Evolutionary conservation across 2,888 invertebrate species (phyloP), one percentile per base, ranked within the genome.

Genomic region (Litoditis marina): DNA sequence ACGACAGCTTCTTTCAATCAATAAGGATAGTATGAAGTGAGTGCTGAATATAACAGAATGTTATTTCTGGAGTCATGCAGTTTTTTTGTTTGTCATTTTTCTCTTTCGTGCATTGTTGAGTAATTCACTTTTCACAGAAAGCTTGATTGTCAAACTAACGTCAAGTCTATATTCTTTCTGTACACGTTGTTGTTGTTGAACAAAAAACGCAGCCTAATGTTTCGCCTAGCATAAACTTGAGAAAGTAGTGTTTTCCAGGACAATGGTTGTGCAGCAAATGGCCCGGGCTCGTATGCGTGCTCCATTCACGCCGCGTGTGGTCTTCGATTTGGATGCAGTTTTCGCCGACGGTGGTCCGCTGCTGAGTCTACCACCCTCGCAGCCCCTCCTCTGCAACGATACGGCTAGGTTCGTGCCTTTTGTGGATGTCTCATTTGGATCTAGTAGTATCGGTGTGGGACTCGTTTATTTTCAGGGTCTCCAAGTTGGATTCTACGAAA

Each of bases 261-360:
- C 76, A 19, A 89, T 88, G 82, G 82, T 89, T 22, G 77, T 90
- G 34, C 87, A 88, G 4, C 89, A 89, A 79, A 88, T 90, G 57
- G 89, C 89, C 73, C 86, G 89, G 66, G 88, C 88, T 54, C 87
- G 89, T 57, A 87, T 88, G 70, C 87, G 88, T 4, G 87, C 87
- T 52, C 81, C 86, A 0, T 85, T 87, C 64, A 72, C 84, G 25
- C 88, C 88, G 77, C 87, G 88, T 78, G 88, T 89, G 1, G 88
- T 90, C 2, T 91, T 88, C 81, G 89, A 90, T 84, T 84, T 91
- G 68, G 90, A 91, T 79, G 84, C 84, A 46, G 78, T 87, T 19
- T 76, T 84, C 19, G 42, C 46, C 42, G 66, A 68, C 36, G 50
- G 59, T 52, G 51, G 52, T 4, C 39, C 60, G 27, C 30, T 51